A percentile compares a stretch with the other conserved stretches of the same genome.
These are phyloP conservation scores for Sogatella furcifera DNA, from an alignment of 1,140 invertebrate species.

Conservation along the genomic window DNA sequence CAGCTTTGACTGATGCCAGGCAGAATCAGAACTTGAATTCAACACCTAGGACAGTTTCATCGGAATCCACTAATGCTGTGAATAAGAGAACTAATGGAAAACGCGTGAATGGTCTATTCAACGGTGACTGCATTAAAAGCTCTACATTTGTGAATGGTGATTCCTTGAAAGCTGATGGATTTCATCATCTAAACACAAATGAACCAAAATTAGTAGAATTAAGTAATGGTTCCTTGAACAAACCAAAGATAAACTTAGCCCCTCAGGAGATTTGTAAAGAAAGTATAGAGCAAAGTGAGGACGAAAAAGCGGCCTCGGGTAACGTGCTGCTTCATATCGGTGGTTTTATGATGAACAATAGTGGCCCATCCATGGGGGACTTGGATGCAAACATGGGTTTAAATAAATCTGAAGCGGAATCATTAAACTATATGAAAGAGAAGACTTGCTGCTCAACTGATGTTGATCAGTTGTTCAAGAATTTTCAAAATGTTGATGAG, in stretches of 20 bases:
- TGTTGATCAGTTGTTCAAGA: conserved; percentile 42
- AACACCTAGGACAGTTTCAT: conserved; percentile 14
- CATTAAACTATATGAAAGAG: conserved; percentile 10
- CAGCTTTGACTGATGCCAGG: conserved; percentile 54
- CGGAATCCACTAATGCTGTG: conserved; percentile 14
- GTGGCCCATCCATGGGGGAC: conserved; percentile 47
- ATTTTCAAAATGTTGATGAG: conserved; percentile 44
- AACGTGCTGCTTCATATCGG: conserved; percentile 16
- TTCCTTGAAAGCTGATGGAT: conserved; percentile 5
- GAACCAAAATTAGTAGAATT: background rate
- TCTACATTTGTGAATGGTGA: conserved; percentile 19
- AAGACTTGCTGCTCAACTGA: conserved; percentile 24
- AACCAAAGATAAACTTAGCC: background rate
- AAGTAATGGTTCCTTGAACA: background rate
- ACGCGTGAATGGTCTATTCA: background rate
- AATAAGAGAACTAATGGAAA: conserved; percentile 3
- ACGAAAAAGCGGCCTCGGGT: conserved; percentile 23
- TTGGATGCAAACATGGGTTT: conserved; percentile 52
- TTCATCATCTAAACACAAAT: background rate
- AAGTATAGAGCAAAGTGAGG: conserved; percentile 20
- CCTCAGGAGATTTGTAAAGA: background rate
- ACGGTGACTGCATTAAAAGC: background rate
- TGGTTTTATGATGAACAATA: conserved; percentile 38
- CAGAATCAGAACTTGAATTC: conserved; percentile 45
- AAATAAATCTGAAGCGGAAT: conserved; percentile 19